Conservation (phyloP, 2,113 vertebrate genomes). For the Meleagris gallopavo region DNA sequence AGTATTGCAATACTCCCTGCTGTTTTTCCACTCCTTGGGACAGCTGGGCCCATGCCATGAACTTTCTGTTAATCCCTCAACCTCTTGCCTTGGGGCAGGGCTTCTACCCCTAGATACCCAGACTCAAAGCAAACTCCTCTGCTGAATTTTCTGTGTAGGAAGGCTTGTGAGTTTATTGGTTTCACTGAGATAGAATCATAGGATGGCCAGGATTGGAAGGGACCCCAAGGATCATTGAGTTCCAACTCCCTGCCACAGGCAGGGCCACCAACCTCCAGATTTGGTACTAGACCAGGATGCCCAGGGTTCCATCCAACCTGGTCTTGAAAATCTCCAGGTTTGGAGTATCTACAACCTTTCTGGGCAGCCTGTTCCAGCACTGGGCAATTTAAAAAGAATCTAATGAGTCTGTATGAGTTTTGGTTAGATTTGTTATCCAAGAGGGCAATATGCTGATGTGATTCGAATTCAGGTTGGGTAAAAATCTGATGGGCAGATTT, state of each 20-base stretch:
- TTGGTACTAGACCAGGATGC: too few relatives aligned
- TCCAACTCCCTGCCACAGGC: too few relatives aligned
- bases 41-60: neutral
- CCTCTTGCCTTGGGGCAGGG: neutral
- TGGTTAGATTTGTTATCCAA: neutral
- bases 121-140: neutral
- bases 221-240: too few relatives aligned
- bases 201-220: too few relatives aligned
- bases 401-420: neutral
- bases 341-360: too few relatives aligned
- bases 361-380: neutral
- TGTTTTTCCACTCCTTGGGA: neutral
- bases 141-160: neutral
- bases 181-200: neutral
- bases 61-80: conserved; percentile 2
- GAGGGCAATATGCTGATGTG: neutral
- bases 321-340: too few relatives aligned
- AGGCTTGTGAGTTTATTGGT: neutral
- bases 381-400: neutral
- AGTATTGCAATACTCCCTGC: conserved; percentile 16
- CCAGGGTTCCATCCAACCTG: too few relatives aligned
- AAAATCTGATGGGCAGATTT: conserved; percentile 26
- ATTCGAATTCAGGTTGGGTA: conserved; percentile 24
- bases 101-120: neutral
- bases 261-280: too few relatives aligned